Base-by-base conservation (phyloP, 2,888 invertebrate species). In the Dorcus parallelipipedus region DNA sequence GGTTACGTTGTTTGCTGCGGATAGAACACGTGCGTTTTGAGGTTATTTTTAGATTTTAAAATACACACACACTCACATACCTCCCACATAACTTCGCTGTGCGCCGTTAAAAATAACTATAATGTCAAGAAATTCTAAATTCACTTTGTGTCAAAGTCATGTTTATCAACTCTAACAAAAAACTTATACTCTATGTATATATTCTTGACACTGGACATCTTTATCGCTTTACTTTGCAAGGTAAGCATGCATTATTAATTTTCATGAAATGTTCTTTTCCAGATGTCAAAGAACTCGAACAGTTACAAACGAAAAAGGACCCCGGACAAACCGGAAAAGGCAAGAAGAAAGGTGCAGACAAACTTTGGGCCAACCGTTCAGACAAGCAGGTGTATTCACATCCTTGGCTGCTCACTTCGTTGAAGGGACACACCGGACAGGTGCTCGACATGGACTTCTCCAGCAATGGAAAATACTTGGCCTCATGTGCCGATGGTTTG, bases 401-500 rank as follows among this genome's bases (percentile, higher is more conserved):
- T 74, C 85, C 86, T n/a, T 94, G 92, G 92, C 81, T 93, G 63
- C 79, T 89, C 38, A 86, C 89, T 63, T 86, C 89, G 55, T 82
- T 95, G 67, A 94, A 93, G 77, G 93, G 92, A 9, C 94, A 95
- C 76, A 87, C 88, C 1, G 87, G 87, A 38, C 82, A 83, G 9
- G 87, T 94, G 48, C 79, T 88, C 17, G 87, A 89, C 70, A 84
- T 93, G 77, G 90, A 91, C 73, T 90, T 91, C 76, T 91, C 93
- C 66, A 84, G 88, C 60, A 93, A 93, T 78, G 92, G 91, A 66
- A 95, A 93, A 80, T 92, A 87, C 74, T 82, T 95, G 73, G 90
- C 90, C 61, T 89, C 91, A 60, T 89, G 90, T 73, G 89, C 89
- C 69, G 90, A 90, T 82, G 95, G 94, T 94, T 83, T 82, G 84